phyloP scores from a whole-genome alignment of 2,113 vertebrate genomes.

The Theristicus caerulescens region DNA sequence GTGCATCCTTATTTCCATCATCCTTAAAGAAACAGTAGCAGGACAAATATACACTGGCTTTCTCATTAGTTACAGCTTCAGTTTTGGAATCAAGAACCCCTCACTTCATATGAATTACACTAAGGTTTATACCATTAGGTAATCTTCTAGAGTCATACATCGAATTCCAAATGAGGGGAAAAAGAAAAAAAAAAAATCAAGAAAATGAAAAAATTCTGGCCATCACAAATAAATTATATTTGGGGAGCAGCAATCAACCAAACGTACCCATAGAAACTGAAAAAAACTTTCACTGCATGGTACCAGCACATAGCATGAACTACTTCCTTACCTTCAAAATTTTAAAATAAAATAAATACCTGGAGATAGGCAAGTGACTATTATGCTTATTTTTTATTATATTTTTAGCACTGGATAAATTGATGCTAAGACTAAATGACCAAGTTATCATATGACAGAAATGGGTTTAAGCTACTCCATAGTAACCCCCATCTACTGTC shows the following conservation, averaged over 20 bases:
- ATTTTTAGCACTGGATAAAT: neutral
- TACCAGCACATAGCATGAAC: neutral
- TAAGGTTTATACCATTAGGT: neutral
- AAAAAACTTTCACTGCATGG: neutral
- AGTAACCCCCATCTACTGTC: neutral
- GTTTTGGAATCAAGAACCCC: neutral
- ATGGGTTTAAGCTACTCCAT: neutral
- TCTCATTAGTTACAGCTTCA: neutral
- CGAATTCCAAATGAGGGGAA: neutral
- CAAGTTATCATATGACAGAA: neutral
- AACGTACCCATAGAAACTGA: rapidly evolving
- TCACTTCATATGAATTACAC: neutral
- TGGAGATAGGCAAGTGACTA: neutral
- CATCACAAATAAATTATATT: neutral
- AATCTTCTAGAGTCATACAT: neutral
- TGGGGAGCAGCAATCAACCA: neutral
- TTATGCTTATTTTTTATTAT: neutral
- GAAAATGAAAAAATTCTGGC: neutral
- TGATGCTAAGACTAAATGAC: neutral
- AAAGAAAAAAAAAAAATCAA: neutral
- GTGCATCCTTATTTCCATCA: neutral
- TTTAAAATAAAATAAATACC: neutral
- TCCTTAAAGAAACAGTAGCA: neutral
- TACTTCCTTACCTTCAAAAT: neutral
- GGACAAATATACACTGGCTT: neutral